Conservation (phyloP, 2,113 vertebrate genomes). For the Raja brachyura region DNA sequence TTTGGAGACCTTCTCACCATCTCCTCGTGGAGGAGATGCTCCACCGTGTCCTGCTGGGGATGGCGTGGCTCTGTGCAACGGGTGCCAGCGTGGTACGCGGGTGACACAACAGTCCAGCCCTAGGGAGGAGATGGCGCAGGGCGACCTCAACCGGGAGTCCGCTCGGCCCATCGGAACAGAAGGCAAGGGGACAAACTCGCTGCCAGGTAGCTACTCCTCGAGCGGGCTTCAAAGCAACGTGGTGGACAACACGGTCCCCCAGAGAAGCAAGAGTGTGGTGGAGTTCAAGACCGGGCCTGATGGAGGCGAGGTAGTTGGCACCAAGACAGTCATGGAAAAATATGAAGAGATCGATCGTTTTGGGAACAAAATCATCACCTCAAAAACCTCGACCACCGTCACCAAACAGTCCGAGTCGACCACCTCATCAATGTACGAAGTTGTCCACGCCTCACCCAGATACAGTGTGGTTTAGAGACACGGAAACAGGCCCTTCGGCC, state of each 20-base stretch:
- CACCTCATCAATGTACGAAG: conserved; percentile 45
- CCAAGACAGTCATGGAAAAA: conserved; percentile 64
- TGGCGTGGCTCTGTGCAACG: background rate
- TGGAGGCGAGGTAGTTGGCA: conserved; percentile 55
- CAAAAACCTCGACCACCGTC: conserved; percentile 62
- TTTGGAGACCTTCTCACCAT: conserved; percentile 9
- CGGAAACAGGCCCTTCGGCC: no score
- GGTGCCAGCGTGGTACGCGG: background rate
- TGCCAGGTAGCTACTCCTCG: background rate
- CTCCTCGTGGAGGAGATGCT: conserved; percentile 40
- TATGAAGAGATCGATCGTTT: conserved; percentile 63
- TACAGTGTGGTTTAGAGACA: conserved; percentile 21
- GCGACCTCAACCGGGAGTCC: background rate
- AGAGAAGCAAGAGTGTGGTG: conserved; percentile 63
- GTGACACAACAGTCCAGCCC: background rate
- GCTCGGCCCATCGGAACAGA: background rate
- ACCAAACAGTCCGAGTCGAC: conserved; percentile 60
- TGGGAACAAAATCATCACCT: conserved; percentile 66
- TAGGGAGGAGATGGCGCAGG: background rate
- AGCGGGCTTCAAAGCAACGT: background rate
- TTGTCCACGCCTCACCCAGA: conserved; percentile 46
- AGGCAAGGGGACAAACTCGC: background rate
- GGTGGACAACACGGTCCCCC: background rate
- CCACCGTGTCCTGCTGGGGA: background rate
- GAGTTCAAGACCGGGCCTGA: conserved; percentile 62